Evolutionary conservation across 2,888 invertebrate genomes (phyloP).

Genomic region (Idaea straminata): DNA sequence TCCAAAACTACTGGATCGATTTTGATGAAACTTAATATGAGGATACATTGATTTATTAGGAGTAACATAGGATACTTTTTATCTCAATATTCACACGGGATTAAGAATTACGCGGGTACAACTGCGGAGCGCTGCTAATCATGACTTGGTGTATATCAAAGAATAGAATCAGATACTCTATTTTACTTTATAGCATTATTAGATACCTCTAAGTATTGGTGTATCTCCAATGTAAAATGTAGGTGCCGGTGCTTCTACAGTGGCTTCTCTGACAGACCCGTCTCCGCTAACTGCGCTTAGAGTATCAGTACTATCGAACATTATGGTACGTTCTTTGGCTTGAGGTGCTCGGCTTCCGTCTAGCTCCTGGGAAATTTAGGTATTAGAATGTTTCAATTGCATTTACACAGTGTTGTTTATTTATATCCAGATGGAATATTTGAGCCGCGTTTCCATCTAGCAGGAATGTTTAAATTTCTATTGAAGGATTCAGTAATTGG

Average conservation of each 20-base stretch:
- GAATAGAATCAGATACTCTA: background rate
- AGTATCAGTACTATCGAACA: conserved; percentile 76
- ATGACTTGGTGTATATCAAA: background rate
- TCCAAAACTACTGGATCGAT: too few relatives aligned
- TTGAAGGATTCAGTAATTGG: too few relatives aligned
- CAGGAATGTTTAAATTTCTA: too few relatives aligned
- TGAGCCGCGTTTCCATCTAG: too few relatives aligned
- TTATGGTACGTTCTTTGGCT: conserved; percentile 72
- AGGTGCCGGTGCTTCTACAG: conserved; percentile 64
- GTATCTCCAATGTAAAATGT: conserved; percentile 77
- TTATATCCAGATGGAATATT: too few relatives aligned
- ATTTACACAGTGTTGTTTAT: too few relatives aligned
- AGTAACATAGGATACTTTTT: too few relatives aligned
- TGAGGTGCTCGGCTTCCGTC: conserved; percentile 58
- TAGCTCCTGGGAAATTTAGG: conserved; percentile 50
- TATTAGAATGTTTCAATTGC: background rate
- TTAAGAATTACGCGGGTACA: too few relatives aligned
- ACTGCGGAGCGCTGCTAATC: too few relatives aligned
- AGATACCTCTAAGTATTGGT: conserved; percentile 69
- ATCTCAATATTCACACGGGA: too few relatives aligned
- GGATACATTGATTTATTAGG: too few relatives aligned
- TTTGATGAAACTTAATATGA: too few relatives aligned
- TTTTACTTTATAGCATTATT: background rate
- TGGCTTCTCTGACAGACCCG: conserved; percentile 62
- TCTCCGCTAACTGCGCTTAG: conserved; percentile 72